Evolutionary conservation across 2,113 vertebrate genomes (phyloP).

Genomic region (Microcebus jonahi): DNA sequence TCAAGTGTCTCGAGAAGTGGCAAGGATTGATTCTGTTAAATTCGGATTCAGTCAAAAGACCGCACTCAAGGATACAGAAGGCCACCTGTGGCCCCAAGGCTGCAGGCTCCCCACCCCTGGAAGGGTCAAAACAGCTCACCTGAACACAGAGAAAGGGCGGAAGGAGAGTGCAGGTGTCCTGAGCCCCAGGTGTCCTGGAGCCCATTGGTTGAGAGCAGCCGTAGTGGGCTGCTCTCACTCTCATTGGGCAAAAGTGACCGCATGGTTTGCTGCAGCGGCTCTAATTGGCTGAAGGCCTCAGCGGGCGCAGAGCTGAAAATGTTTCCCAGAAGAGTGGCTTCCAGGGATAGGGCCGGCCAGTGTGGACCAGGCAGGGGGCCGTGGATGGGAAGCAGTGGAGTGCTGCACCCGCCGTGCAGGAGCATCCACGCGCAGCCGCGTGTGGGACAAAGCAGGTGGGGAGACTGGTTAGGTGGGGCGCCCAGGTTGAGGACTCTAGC

Average conservation of each 20-base stretch:
- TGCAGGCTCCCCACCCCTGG: too few relatives aligned
- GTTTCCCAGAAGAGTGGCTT: neutral
- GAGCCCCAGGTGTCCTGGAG: neutral
- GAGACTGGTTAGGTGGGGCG: neutral
- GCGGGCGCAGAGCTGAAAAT: neutral
- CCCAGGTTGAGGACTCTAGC: neutral
- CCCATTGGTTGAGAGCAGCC: neutral
- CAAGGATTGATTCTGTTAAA: too few relatives aligned
- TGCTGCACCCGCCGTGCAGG: neutral
- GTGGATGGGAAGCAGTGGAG: neutral
- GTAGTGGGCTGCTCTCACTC: neutral
- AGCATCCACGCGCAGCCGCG: rapidly evolving
- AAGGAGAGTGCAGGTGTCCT: rapidly evolving
- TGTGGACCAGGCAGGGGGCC: neutral
- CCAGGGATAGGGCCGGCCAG: neutral
- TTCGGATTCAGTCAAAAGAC: too few relatives aligned
- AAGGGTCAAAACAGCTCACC: neutral
- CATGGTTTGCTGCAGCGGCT: neutral
- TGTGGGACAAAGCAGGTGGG: neutral
- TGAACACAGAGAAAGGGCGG: neutral
- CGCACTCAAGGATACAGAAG: too few relatives aligned
- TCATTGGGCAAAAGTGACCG: neutral
- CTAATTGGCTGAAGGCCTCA: neutral
- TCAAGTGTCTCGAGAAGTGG: neutral
- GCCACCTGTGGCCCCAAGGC: too few relatives aligned